Percentiles rank a stretch among this genome's conserved stretches.
Evolutionary conservation across 2,888 invertebrate species (phyloP).

Genomic region (Phengaris alcon): DNA sequence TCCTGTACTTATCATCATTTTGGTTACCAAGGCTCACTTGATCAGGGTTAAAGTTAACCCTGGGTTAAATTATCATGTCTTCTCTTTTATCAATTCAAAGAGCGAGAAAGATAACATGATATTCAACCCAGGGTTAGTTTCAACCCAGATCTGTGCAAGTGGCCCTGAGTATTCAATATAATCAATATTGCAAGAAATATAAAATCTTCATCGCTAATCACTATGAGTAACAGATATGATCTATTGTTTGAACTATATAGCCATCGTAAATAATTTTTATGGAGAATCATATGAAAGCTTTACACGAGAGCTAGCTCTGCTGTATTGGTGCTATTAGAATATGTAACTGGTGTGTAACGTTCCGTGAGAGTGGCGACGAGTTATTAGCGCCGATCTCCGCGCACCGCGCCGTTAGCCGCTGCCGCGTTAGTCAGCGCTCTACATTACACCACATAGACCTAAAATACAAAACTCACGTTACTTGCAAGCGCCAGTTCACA

Average conservation of each 20-base stretch:
- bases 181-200: background rate
- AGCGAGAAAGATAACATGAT: too few species aligned
- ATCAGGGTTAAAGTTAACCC: too few species aligned
- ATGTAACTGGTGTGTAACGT: constrained; percentile 59
- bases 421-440: constrained; percentile 46
- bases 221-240: background rate
- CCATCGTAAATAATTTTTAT: background rate
- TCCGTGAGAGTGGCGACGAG: constrained; percentile 62
- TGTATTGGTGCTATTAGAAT: constrained; percentile 41
- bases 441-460: background rate
- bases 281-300: background rate
- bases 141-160: too few species aligned
- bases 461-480: too few species aligned
- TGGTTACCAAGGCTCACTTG: background rate
- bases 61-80: too few species aligned
- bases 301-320: background rate
- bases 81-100: too few species aligned
- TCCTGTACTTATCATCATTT: background rate
- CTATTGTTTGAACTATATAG: background rate
- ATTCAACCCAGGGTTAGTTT: too few species aligned
- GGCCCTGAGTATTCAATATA: background rate
- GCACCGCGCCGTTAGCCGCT: constrained; percentile 49
- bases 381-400: constrained; percentile 50
- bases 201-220: background rate
- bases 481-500: too few species aligned